A percentile compares a stretch with the other conserved stretches of the same genome.
Conservation (phyloP, 35 echinoderm and acorn worm species). For the Lytechinus pictus region DNA sequence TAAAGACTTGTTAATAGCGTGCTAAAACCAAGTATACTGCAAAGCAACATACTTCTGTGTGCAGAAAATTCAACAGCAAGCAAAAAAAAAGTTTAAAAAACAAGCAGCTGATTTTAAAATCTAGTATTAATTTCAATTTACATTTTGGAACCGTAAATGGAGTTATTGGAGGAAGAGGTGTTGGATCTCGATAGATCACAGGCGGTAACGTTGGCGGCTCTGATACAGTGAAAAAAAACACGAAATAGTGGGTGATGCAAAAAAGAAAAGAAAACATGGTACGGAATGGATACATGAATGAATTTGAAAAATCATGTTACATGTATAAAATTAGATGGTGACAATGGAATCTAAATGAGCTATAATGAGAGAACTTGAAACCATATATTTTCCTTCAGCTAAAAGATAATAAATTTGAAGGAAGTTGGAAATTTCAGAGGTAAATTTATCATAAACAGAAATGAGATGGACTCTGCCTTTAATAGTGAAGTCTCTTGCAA, state of each 20-base stretch:
- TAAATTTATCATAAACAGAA: no score
- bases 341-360: not conserved
- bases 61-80: not conserved
- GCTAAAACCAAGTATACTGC: no score
- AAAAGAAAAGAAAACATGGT: not conserved
- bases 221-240: not conserved
- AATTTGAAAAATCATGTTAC: not conserved
- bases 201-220: conserved; percentile 14
- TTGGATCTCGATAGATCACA: conserved; percentile 26
- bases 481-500: no score
- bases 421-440: no score
- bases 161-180: not conserved
- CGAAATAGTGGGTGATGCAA: not conserved
- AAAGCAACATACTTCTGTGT: not conserved
- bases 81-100: not conserved
- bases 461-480: no score
- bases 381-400: not conserved
- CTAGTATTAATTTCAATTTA: not conserved
- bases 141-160: conserved; percentile 1
- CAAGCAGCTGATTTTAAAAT: not conserved
- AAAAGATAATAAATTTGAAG: no score
- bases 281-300: not conserved
- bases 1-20: no score
- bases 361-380: not conserved
- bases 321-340: not conserved